phyloP scores from a whole-genome alignment of 2,888 invertebrate species.

The Dasypogon diadema region DNA sequence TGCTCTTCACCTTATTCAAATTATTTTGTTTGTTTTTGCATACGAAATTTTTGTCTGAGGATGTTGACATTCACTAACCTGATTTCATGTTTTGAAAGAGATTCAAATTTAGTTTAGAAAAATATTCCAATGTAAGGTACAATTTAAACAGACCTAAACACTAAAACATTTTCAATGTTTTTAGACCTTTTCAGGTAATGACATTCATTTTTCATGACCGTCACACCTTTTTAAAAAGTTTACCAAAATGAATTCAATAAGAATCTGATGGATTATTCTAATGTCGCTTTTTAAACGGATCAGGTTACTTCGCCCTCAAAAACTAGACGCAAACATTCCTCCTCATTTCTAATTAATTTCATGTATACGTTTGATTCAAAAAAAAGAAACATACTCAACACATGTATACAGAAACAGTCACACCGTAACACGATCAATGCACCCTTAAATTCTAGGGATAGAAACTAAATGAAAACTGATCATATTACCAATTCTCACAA shows the following conservation, averaged over 20 bases:
- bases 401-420: neutral
- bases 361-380: conserved; percentile 7
- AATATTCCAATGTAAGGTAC: too few relatives aligned
- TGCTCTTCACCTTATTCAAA: conserved; percentile 29
- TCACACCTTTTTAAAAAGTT: too few relatives aligned
- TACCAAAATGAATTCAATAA: too few relatives aligned
- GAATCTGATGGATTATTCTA: too few relatives aligned
- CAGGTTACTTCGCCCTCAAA: too few relatives aligned
- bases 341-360: conserved; percentile 23
- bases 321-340: too few relatives aligned
- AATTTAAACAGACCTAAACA: too few relatives aligned
- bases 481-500: conserved; percentile 42
- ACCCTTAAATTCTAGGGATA: conserved; percentile 8
- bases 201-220: too few relatives aligned
- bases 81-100: conserved; percentile 3
- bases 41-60: neutral
- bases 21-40: conserved; percentile 5
- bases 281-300: too few relatives aligned
- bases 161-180: too few relatives aligned
- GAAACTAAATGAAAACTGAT: conserved; percentile 39
- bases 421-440: conserved; percentile 34
- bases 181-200: too few relatives aligned
- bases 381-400: neutral
- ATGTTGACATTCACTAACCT: neutral
- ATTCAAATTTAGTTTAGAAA: too few relatives aligned